These are phyloP conservation scores for Saturnia japonica DNA, from an alignment of 2,888 invertebrate genomes.

Conservation along the genomic window DNA sequence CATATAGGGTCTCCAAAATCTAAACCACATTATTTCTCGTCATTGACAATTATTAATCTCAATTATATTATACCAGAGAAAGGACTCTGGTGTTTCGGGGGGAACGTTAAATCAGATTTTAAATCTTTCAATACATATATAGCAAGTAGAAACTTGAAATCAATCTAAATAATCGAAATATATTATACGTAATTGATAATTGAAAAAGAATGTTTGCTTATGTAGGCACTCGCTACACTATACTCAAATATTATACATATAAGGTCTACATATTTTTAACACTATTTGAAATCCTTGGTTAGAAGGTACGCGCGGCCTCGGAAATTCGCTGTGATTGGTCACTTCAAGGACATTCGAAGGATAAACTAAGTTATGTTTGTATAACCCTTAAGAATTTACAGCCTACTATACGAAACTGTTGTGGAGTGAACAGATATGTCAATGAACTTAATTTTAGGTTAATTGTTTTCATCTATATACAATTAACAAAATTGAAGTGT, in stretches of 20 bases:
- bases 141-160: no score
- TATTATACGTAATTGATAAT: no score
- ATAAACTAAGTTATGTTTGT: not conserved
- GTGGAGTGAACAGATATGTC: not conserved
- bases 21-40: no score
- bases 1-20: no score
- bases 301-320: not conserved
- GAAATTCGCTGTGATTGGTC: constrained; percentile 3
- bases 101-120: no score
- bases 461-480: not conserved
- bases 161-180: no score
- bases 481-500: no score
- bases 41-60: no score
- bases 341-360: not conserved
- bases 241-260: not conserved
- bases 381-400: not conserved
- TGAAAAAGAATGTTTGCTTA: no score
- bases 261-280: not conserved
- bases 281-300: not conserved
- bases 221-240: not conserved
- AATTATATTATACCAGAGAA: no score
- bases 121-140: no score
- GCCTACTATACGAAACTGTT: not conserved
- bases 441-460: not conserved
- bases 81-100: no score